A percentile compares a stretch with the other conserved stretches of the same genome.
phyloP scores from a whole-genome alignment of 1,140 invertebrate species.

The Homalodisca vitripennis region DNA sequence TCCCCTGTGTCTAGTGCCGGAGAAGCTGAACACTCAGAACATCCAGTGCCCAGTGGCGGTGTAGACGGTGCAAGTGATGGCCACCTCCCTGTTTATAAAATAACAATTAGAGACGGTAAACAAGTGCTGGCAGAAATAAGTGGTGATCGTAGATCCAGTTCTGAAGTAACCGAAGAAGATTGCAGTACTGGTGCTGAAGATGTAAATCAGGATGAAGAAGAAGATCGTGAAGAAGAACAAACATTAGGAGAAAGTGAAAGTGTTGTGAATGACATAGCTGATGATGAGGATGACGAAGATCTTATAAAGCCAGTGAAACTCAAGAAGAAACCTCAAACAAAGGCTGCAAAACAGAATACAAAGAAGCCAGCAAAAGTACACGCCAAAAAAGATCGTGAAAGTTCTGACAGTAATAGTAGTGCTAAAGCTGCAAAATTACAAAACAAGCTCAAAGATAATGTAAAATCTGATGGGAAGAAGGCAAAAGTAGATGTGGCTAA shows the following conservation, averaged over 20 bases:
- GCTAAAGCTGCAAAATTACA: conserved; percentile 35
- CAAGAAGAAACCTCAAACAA: conserved; percentile 44
- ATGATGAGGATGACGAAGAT: conserved; percentile 32
- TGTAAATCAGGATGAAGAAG: not conserved
- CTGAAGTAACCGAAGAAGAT: not conserved
- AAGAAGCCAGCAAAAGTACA: conserved; percentile 42
- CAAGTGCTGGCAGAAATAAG: conserved; percentile 63
- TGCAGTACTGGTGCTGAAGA: not conserved
- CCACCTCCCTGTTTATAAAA: conserved; percentile 58
- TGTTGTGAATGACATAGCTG: conserved; percentile 13
- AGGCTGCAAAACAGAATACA: conserved; percentile 42
- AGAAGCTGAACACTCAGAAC: conserved; percentile 39
- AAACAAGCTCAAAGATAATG: conserved; percentile 3
- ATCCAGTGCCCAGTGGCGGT: too few species aligned
- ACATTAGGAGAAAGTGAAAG: too few species aligned
- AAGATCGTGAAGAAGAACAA: not conserved
- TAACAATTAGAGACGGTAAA: conserved; percentile 71
- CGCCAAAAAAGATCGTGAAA: conserved; percentile 28
- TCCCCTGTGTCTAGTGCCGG: conserved; percentile 36
- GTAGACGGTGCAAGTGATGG: conserved; percentile 30
- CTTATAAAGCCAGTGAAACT: conserved; percentile 21
- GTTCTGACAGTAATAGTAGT: conserved; percentile 43
- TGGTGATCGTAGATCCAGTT: conserved; percentile 21
- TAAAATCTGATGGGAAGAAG: not conserved
- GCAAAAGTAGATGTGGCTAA: not conserved